Evolutionary conservation across 1,140 invertebrate species (phyloP), one percentile per base, ranked within the genome.

Genomic region (Gryllus bimaculatus): DNA sequence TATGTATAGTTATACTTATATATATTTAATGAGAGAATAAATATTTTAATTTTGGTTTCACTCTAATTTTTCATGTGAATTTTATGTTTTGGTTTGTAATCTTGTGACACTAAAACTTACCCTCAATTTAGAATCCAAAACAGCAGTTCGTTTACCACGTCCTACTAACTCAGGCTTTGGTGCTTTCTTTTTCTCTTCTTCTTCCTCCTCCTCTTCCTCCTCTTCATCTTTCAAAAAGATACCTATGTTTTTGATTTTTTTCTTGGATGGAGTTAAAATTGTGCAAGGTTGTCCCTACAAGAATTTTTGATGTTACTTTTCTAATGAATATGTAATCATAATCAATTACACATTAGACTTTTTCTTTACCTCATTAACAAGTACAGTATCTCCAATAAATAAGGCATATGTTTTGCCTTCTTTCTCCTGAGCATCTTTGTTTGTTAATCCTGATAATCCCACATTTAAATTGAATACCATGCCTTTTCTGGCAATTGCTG

Each of bases 391-490:
- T 20, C 97, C 98, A 82, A 99, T 90, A 83, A 98, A 99, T 0
- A 99, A 87, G 3, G 98, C 96, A 86, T 98, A 98, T 8, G 87
- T 92, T 90, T 98, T 98, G 80, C 93, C 92, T 85, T 93, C 91
- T 82, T 94, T 93, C 73, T 98, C 96, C 47, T 90, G 90, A 0
- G 95, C 92, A 49, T 93, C 91, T 81, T 91, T 89, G 87, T 99
- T 99, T 20, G 86, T 87, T 49, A 99, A 87, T 84, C 94, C 94
- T n/a, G 94, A 91, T 49, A 99, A 90, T 74, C 98, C 98, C 82
- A 99, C 91, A 84, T 96, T 97, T 12, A 99, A 89, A 85, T 98
- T 98, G 83, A 99, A 99, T 0, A 98, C 92, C 97, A 99, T 99
- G 74, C 95, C 95, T 85, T 98, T 98, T 82, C 93, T 94, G 0